These are phyloP conservation scores for Plemyria rubiginata DNA, from an alignment of 2,888 invertebrate species.

Conservation along the genomic window DNA sequence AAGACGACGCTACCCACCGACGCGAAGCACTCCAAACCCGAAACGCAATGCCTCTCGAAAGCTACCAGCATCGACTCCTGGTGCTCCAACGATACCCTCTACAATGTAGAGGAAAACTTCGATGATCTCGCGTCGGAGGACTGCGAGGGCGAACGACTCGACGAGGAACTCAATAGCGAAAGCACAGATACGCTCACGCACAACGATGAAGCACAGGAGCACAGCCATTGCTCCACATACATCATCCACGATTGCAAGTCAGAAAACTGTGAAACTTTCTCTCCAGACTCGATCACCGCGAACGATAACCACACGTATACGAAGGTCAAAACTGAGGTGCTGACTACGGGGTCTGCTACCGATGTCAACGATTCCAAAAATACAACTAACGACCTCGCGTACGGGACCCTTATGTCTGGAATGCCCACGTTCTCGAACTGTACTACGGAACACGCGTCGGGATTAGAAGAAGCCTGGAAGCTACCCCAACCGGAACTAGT, in stretches of 20 bases:
- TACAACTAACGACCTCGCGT: constrained; percentile 73
- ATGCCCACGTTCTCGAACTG: constrained; percentile 74
- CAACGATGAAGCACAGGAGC: constrained; percentile 70
- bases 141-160: constrained; percentile 53
- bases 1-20: constrained; percentile 79
- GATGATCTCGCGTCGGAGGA: constrained; percentile 78
- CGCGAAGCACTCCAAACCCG: constrained; percentile 78
- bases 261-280: constrained; percentile 69
- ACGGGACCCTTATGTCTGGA: constrained; percentile 70
- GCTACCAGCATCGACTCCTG: constrained; percentile 87
- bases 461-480: constrained; percentile 67
- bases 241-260: constrained; percentile 75
- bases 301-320: constrained; percentile 75
- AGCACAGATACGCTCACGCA: constrained; percentile 74
- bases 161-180: constrained; percentile 63
- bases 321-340: constrained; percentile 66
- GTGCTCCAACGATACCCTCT: constrained; percentile 87
- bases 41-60: constrained; percentile 76
- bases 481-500: constrained; percentile 70
- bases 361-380: constrained; percentile 71
- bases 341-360: constrained; percentile 57
- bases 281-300: constrained; percentile 75
- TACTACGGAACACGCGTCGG: constrained; percentile 66
- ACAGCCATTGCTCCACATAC: constrained; percentile 73
- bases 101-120: constrained; percentile 86